A percentile compares a stretch with the other conserved stretches of the same genome.
phyloP scores from a whole-genome alignment of 2,888 invertebrate species.

The Rhaphigaster nebulosa region DNA sequence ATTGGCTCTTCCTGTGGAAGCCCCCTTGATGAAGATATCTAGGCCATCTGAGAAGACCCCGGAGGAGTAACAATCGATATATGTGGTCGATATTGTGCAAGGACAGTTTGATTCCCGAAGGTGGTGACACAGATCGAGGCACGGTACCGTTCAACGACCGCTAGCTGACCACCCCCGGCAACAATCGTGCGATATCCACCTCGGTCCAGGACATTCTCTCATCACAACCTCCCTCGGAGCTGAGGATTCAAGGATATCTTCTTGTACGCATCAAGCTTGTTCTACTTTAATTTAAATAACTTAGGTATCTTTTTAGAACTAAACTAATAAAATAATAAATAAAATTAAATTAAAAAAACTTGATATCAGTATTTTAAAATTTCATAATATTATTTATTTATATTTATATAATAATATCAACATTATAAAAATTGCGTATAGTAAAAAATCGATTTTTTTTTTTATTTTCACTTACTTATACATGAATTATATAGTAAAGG shows the following conservation, averaged over 20 bases:
- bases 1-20: not conserved
- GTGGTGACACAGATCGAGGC: not conserved
- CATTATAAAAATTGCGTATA: too few species aligned
- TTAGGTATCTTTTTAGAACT: too few species aligned
- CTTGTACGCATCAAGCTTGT: not conserved
- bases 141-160: not conserved
- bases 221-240: not conserved
- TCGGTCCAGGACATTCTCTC: not conserved
- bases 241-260: not conserved
- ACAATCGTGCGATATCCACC: not conserved
- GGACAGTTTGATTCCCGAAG: conserved; percentile 1
- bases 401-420: too few species aligned
- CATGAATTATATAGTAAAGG: too few species aligned
- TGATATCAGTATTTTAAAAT: too few species aligned
- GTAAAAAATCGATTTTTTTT: too few species aligned
- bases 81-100: not conserved
- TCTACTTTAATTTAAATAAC: not conserved
- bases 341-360: too few species aligned
- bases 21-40: not conserved
- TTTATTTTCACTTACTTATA: too few species aligned
- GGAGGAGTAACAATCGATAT: not conserved
- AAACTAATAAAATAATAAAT: too few species aligned
- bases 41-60: not conserved
- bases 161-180: not conserved
- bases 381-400: too few species aligned